These are phyloP conservation scores for Eustalomyia histrio DNA, from an alignment of 2,888 invertebrate genomes.

Conservation along the genomic window DNA sequence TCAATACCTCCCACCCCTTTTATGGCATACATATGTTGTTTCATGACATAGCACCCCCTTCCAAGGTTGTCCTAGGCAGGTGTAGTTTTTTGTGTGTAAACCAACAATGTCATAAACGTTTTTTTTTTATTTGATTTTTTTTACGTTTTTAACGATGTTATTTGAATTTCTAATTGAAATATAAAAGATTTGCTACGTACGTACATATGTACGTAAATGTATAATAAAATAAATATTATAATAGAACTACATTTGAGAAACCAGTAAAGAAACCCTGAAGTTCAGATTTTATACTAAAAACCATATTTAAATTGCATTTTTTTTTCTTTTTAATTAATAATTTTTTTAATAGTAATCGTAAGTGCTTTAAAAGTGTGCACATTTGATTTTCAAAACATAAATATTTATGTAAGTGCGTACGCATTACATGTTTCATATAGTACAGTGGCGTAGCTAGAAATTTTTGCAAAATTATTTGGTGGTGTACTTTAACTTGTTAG, in stretches of 20 bases:
- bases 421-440: neutral
- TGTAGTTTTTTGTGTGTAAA: neutral
- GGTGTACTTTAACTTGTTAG: too few species aligned
- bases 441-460: too few species aligned
- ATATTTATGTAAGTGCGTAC: neutral
- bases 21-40: neutral
- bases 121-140: conserved; percentile 10
- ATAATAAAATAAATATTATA: neutral
- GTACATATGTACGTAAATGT: neutral
- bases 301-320: neutral
- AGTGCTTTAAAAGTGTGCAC: neutral
- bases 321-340: neutral
- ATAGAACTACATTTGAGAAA: neutral
- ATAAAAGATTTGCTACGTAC: conserved; percentile 10
- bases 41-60: neutral
- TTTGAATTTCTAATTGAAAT: conserved; percentile 40
- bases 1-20: neutral
- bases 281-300: neutral
- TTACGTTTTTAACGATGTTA: conserved; percentile 9
- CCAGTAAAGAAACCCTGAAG: neutral
- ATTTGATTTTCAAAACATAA: neutral
- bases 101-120: conserved; percentile 6
- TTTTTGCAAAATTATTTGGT: too few species aligned
- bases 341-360: conserved; percentile 6
- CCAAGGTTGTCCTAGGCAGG: neutral